Evolutionary conservation across 2,113 vertebrate species (phyloP), one percentile per base, ranked within the genome.

Genomic region (Strix aluco): DNA sequence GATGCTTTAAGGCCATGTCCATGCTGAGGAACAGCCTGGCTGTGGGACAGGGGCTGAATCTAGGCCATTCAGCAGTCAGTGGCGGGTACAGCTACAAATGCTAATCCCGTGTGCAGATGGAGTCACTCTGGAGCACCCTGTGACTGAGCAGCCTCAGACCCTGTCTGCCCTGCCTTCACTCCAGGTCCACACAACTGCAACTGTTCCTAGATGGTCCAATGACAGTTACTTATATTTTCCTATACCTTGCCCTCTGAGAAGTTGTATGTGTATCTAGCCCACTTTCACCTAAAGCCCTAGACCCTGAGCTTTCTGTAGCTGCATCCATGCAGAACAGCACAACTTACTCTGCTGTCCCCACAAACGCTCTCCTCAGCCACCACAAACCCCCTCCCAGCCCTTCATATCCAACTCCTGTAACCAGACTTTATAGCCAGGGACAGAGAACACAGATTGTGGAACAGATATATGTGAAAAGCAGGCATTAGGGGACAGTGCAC

Each of bases 91-190:
- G 40, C 15, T 74, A 69, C 57, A 75, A 80, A 49, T 58, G 25
- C 18, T 66, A 67, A 22, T 7, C 14, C 26, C 0, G 0, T 30
- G 8, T 54, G 59, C n/a, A 55, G 49, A 30, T 59, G 44, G 66
- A 86, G 36, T 16, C 30, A 21, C 42, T 63, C 61, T 42, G 61
- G 26, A 82, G 42, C n/a, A 79, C 16, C 10, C 22, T 20, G 6
- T 75, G 57, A 55, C n/a, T 82, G 36, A 81, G 52, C 46, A 89
- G 49, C 44, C 21, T 36, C 7, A 74, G 36, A 40, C 2, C 21
- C 27, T 88, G 40, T 13, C 40, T 88, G 40, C 23, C 12, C 7
- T 40, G 18, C 42, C 32, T 91, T 18, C 23, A 10, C 9, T 51
- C 62, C 44, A 52, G 5, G 5, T 72, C 82, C 80, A 73, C 40